Evolutionary conservation across 2,888 invertebrate species (phyloP).

Genomic region (Ichneumon xanthorius): DNA sequence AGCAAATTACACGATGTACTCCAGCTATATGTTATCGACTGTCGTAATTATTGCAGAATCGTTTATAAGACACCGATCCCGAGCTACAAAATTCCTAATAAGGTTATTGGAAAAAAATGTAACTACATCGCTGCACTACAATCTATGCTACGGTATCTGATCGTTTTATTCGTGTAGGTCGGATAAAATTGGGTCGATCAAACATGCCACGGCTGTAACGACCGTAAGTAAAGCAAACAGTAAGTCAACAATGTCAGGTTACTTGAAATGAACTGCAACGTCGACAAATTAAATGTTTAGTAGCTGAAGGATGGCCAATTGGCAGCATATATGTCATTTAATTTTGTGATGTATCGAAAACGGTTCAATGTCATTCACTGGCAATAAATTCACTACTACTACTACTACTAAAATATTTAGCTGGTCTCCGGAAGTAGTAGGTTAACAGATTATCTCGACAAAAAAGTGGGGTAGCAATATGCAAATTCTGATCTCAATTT

Average conservation of each 20-base stretch:
- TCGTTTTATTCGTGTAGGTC: neutral
- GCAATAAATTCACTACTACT: too few relatives aligned
- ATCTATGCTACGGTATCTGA: too few relatives aligned
- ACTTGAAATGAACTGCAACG: neutral
- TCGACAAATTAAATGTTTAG: neutral
- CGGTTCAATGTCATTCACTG: too few relatives aligned
- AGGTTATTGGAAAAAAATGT: neutral
- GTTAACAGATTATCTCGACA: neutral
- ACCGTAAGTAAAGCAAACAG: neutral
- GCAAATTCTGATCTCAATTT: neutral
- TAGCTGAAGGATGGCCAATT: too few relatives aligned
- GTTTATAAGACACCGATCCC: neutral
- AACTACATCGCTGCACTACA: neutral
- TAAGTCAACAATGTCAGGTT: neutral
- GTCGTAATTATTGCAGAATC: neutral
- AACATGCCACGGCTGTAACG: neutral
- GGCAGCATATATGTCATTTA: too few relatives aligned
- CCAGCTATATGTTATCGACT: neutral
- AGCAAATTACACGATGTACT: neutral
- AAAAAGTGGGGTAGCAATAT: neutral
- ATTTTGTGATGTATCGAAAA: too few relatives aligned
- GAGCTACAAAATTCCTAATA: neutral
- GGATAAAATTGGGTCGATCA: neutral
- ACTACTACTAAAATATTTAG: too few relatives aligned
- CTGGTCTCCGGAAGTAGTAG: neutral